Evolutionary conservation across 2,113 vertebrate genomes (phyloP), one percentile per base, ranked within the genome.

Genomic region (Ascaphus truei): DNA sequence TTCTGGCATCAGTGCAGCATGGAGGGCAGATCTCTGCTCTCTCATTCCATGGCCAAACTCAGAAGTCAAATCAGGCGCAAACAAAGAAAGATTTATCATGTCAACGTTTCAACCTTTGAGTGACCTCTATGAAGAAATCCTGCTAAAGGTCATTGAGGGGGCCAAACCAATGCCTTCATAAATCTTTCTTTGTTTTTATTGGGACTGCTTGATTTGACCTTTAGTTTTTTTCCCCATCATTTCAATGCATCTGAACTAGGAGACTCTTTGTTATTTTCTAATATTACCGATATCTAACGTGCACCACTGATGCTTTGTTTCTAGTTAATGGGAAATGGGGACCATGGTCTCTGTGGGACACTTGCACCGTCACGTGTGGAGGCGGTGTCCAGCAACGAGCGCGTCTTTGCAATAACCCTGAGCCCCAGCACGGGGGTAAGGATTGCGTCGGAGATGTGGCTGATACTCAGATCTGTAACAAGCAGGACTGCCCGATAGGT

Each of bases 261-360:
- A n/a, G n/a, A n/a, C n/a, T n/a, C n/a, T n/a, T n/a, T n/a, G n/a
- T n/a, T n/a, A n/a, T n/a, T n/a, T n/a, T n/a, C n/a, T n/a, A n/a
- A n/a, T n/a, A n/a, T n/a, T n/a, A n/a, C n/a, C 20, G n/a, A 50
- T 36, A 13, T 4, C 33, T 45, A 50, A 34, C 25, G 3, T 3
- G 15, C 7, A 15, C 22, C 1, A 37, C 31, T 60, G 5, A 10
- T 41, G 45, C 65, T 81, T 27, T 41, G 65, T 52, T 51, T 85
- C 57, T 57, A 99, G 97, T 99, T 76, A 88, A 96, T 76, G 97
- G 97, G 68, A 93, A 91, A 50, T 99, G 96, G 96, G 96, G 97
- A 47, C 95, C 95, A 15, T 99, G 96, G 96, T 97, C 97, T 64
- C 93, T 80, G 0, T 99, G 97, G 97, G 92, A 95, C 76, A 83